These are phyloP conservation scores for Idaea dimidiata DNA, from an alignment of 2,888 invertebrate species.

Conservation along the genomic window DNA sequence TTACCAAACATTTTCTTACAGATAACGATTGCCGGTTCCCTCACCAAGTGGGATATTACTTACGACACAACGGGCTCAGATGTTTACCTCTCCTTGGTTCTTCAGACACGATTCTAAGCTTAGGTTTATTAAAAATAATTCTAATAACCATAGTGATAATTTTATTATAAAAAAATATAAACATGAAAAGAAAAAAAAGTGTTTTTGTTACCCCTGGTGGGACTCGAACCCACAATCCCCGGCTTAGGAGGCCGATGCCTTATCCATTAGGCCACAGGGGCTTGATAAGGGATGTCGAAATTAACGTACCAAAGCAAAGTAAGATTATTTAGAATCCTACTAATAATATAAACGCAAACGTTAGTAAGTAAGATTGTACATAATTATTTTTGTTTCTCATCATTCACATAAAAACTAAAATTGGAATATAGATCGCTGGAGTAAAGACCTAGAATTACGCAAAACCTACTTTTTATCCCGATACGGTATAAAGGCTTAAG, in stretches of 20 bases:
- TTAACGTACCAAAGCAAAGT: background rate
- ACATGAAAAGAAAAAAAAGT: slow-evolving; percentile 8
- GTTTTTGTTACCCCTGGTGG: slow-evolving; percentile 83
- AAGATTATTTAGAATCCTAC: background rate
- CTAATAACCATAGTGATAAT: slow-evolving; percentile 38
- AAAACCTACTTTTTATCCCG: too few species aligned
- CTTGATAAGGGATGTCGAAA: slow-evolving; percentile 33
- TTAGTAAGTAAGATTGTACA: too few species aligned
- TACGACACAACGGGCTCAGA: slow-evolving; percentile 70
- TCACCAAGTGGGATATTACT: slow-evolving; percentile 82
- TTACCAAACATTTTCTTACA: slow-evolving; percentile 44
- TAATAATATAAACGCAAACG: too few species aligned
- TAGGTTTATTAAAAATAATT: slow-evolving; percentile 34
- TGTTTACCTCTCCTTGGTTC: slow-evolving; percentile 63
- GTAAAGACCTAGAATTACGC: too few species aligned
- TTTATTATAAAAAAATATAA: slow-evolving; percentile 20
- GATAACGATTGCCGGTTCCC: slow-evolving; percentile 85
- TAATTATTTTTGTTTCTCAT: too few species aligned
- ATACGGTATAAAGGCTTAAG: too few species aligned
- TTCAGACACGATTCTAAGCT: slow-evolving; percentile 21
- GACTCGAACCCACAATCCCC: slow-evolving; percentile 89
- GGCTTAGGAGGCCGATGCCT: slow-evolving; percentile 90
- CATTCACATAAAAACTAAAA: too few species aligned
- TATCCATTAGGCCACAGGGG: slow-evolving; percentile 90
- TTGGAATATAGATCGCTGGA: too few species aligned